Base-by-base conservation (phyloP, 1,140 invertebrate genomes). In the Drosophila repletoides region DNA sequence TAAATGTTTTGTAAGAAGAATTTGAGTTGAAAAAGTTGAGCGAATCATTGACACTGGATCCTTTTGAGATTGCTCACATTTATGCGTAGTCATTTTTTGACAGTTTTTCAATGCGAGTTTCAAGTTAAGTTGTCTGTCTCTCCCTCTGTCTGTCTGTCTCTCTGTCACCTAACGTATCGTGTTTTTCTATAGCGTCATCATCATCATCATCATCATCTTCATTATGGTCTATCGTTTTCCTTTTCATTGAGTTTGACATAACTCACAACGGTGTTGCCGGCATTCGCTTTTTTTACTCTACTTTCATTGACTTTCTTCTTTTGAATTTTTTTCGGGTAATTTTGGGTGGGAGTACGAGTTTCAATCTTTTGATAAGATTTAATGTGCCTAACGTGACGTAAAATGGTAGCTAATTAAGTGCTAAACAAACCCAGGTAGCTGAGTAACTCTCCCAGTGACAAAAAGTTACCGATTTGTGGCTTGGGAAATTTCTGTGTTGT, bases 401-500 rank as follows among this genome's bases (percentile, higher is more conserved):
- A 66, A 70, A 70, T 66, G 49, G n/a, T 36, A 34, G 56, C 61
- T 76, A 76, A 76, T 76, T 76, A 76, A 67, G 67, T 76, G 73
- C 41, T 46, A 67, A 76, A 45, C 61, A 61, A 67, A 19, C 46
- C 14, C 36, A 58, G 52, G 60, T 65, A 45, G 14, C 26, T 21
- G n/a, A n/a, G n/a, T n/a, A n/a, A n/a, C n/a, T n/a, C n/a, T n/a
- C n/a, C 19, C n/a, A 43, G 26, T 10, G 19, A 10, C 28, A 26
- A 10, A 53, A 14, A 1, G 2, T 2, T 12, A 15, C n/a, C n/a
- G n/a, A n/a, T n/a, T n/a, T 19, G 15, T 40, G 2, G 6, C 14
- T 15, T 36, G n/a, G 14, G 43, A 12, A 26, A 24, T 14, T 5
- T n/a, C 19, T 7, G 26, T 43, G 26, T n/a, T n/a, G n/a, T n/a